Percentiles rank a stretch among this genome's conserved stretches.
phyloP scores from a whole-genome alignment of 2,113 vertebrate species.

The Eleginops maclovinus region DNA sequence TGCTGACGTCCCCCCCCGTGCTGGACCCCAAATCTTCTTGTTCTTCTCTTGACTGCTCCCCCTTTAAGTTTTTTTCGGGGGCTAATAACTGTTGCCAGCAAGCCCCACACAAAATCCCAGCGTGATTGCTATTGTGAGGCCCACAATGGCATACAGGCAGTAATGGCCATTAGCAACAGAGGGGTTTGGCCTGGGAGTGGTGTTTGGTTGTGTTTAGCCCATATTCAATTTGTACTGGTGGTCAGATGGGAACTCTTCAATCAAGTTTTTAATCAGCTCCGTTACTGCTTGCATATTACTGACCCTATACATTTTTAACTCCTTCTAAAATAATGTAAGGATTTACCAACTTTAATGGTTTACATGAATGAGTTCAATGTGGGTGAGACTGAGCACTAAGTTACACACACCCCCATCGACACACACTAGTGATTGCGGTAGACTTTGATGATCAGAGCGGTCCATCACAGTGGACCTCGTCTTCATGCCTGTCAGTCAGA shows the following conservation, averaged over 20 bases:
- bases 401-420: constrained; percentile 47
- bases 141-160: constrained; percentile 79
- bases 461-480: constrained; percentile 64
- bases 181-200: constrained; percentile 64
- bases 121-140: constrained; percentile 79
- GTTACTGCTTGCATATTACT: too few species aligned
- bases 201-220: constrained; percentile 66
- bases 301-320: neutral
- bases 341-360: constrained; percentile 24
- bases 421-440: constrained; percentile 65
- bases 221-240: constrained; percentile 51
- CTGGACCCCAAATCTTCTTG: constrained; percentile 81
- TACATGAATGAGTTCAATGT: constrained; percentile 40
- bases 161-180: constrained; percentile 80
- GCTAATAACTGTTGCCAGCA: constrained; percentile 83
- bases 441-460: constrained; percentile 73
- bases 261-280: constrained; percentile 20
- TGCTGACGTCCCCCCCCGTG: constrained; percentile 41
- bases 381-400: constrained; percentile 32
- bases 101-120: constrained; percentile 82
- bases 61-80: constrained; percentile 73
- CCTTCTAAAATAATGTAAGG: neutral
- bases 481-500: constrained; percentile 75
- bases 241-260: constrained; percentile 25
- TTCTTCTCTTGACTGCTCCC: constrained; percentile 78